Percentiles rank a stretch among this genome's conserved stretches.
These are phyloP conservation scores for Mugil cephalus DNA, from an alignment of 2,113 vertebrate species.

Conservation along the genomic window DNA sequence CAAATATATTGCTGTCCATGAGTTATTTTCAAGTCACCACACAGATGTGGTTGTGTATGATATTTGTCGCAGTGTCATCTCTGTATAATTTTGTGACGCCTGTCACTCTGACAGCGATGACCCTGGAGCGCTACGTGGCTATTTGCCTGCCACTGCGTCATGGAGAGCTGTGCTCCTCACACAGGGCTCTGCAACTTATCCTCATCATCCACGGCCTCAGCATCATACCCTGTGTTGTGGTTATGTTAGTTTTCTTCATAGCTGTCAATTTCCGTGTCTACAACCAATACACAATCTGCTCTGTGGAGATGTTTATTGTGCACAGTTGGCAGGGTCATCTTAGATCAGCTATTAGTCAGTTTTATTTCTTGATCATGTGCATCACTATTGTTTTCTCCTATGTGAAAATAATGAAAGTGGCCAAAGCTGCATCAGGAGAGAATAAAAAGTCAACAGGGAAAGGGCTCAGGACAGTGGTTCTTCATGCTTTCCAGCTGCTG, in stretches of 20 bases:
- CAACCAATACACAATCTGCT: background rate
- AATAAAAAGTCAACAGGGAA: constrained; percentile 55
- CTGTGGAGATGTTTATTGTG: constrained; percentile 17
- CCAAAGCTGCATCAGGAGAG: constrained; percentile 59
- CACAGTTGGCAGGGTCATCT: constrained; percentile 63
- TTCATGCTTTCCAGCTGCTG: constrained; percentile 74
- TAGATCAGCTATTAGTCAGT: constrained; percentile 22
- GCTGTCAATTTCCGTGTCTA: constrained; percentile 15
- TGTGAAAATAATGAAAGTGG: constrained; percentile 62
- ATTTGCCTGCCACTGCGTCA: constrained; percentile 64
- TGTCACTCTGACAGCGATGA: constrained; percentile 46
- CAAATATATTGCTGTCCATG: constrained; percentile 24
- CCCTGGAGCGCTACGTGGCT: constrained; percentile 35
- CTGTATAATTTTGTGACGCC: constrained; percentile 24
- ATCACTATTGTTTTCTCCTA: constrained; percentile 64
- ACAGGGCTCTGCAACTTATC: constrained; percentile 22
- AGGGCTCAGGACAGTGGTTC: constrained; percentile 68
- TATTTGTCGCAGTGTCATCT: background rate
- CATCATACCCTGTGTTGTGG: constrained; percentile 2
- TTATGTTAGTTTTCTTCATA: constrained; percentile 5
- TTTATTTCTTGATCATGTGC: constrained; percentile 68
- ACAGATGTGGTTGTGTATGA: constrained; percentile 32
- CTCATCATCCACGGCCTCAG: constrained; percentile 42
- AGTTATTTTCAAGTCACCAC: background rate
- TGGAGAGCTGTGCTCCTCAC: constrained; percentile 52